A percentile compares a stretch with the other conserved stretches of the same genome.
These are phyloP conservation scores for Enoplosus armatus DNA, from an alignment of 2,797 vertebrate species.

Conservation along the genomic window DNA sequence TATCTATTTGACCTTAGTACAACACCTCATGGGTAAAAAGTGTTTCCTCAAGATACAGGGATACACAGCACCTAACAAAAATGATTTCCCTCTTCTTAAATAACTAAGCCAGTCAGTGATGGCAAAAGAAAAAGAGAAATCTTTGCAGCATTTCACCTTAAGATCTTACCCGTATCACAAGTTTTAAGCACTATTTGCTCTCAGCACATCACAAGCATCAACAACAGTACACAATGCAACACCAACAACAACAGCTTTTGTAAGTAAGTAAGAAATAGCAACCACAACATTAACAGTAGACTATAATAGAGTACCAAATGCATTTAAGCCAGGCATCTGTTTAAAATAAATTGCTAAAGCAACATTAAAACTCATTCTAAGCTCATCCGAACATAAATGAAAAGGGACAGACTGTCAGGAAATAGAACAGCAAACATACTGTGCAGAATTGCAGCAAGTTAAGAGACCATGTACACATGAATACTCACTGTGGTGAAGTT, in stretches of 20 bases:
- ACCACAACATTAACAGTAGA: constrained; percentile 16
- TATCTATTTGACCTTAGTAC: constrained; percentile 6
- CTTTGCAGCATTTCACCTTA: constrained; percentile 18
- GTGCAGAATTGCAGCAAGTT: constrained; percentile 37
- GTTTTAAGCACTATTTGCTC: constrained; percentile 10
- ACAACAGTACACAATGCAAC: constrained; percentile 24
- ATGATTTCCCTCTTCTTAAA: constrained; percentile 7
- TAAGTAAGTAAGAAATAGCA: not conserved
- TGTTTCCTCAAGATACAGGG: not conserved
- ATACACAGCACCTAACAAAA: constrained; percentile 14
- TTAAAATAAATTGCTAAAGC: constrained; percentile 27
- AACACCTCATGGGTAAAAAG: not conserved
- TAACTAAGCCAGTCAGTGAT: not conserved
- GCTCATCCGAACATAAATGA: constrained; percentile 24
- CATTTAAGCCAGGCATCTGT: constrained; percentile 15
- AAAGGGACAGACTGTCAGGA: constrained; percentile 25
- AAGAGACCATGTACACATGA: constrained; percentile 7
- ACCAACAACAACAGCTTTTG: constrained; percentile 14
- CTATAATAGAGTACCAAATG: constrained; percentile 3
- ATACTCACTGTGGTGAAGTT: constrained; percentile 92
- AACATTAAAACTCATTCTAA: constrained; percentile 18
- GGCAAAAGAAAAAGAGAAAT: not conserved
- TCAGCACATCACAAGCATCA: constrained; percentile 5
- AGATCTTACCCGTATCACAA: constrained; percentile 21
- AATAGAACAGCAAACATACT: constrained; percentile 20